Percentiles rank a stretch among this genome's conserved stretches.
These are phyloP conservation scores for Carassius carassius DNA, from an alignment of 2,113 vertebrate genomes.

Conservation along the genomic window DNA sequence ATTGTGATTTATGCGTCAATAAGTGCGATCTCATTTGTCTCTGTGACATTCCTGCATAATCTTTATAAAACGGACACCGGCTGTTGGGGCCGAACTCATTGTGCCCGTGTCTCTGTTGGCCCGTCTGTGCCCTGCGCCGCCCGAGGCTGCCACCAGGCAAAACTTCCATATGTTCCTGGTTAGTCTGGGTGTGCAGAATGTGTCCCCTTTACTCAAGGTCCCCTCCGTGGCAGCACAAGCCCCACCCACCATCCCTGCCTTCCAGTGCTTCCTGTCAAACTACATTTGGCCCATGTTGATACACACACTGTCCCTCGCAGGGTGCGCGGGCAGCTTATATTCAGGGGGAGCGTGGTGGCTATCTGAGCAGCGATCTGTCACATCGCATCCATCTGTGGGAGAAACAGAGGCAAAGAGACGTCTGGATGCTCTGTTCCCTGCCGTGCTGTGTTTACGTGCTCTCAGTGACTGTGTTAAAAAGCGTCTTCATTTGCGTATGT, in stretches of 20 bases:
- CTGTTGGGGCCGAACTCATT: conserved; percentile 64
- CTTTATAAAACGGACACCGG: conserved; percentile 43
- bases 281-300: conserved; percentile 75
- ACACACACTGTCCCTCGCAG: conserved; percentile 84
- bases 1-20: background rate
- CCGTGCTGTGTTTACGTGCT: background rate
- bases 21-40: conserved; percentile 1
- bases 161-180: conserved; percentile 84
- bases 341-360: conserved; percentile 72
- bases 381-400: conserved; percentile 73
- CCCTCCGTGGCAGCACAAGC: conserved; percentile 77
- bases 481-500: conserved; percentile 31
- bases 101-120: conserved; percentile 44
- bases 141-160: conserved; percentile 71
- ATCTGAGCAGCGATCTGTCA: conserved; percentile 86
- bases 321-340: conserved; percentile 78
- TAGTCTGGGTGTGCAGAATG: conserved; percentile 80
- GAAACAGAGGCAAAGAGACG: conserved; percentile 64
- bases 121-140: conserved; percentile 58
- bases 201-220: conserved; percentile 86
- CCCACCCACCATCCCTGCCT: conserved; percentile 35
- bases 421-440: conserved; percentile 54
- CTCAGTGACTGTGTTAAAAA: background rate
- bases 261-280: conserved; percentile 75
- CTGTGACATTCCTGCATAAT: conserved; percentile 28